phyloP scores from a whole-genome alignment of 2,113 vertebrate genomes.

The Rhodinocichla rosea region DNA sequence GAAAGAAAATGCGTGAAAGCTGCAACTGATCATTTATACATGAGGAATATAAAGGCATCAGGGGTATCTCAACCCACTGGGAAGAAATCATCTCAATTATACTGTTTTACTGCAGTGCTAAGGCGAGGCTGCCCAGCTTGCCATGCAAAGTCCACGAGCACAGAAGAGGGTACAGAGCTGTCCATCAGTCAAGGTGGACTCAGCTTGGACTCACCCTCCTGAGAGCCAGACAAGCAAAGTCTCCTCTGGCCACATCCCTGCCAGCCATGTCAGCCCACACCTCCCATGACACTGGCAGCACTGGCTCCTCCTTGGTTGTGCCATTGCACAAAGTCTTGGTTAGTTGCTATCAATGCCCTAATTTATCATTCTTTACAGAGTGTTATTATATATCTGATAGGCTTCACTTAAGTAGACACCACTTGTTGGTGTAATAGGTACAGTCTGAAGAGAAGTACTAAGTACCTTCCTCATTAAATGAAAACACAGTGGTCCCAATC shows the following conservation, averaged over 20 bases:
- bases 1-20: background rate
- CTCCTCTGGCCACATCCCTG: background rate
- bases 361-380: background rate
- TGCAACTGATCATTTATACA: background rate
- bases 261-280: background rate
- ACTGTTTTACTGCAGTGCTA: background rate
- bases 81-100: background rate
- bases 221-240: background rate
- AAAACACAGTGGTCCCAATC: background rate
- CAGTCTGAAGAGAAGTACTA: background rate
- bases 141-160: background rate
- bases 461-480: background rate
- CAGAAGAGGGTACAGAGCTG: background rate
- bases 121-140: background rate
- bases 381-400: background rate
- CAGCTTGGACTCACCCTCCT: background rate
- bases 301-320: background rate
- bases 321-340: background rate
- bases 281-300: accelerated
- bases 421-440: background rate
- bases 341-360: background rate
- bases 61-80: background rate
- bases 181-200: background rate
- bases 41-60: background rate
- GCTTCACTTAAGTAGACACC: background rate